These are phyloP conservation scores for Channallabes apus DNA, from an alignment of 2,797 vertebrate species.

Conservation along the genomic window DNA sequence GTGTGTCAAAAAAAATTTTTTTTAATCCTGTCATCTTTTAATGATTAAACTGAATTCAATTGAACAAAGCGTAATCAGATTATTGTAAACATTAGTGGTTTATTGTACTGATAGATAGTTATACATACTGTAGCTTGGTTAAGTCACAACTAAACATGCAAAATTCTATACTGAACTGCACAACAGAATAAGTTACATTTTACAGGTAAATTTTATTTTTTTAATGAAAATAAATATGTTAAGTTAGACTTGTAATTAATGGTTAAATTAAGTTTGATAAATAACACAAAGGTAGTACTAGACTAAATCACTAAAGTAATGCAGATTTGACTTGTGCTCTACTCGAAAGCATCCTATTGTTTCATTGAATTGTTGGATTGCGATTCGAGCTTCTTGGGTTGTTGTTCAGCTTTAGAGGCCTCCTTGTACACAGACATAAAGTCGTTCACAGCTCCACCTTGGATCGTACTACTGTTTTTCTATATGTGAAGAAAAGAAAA, in stretches of 20 bases:
- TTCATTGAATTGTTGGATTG: too few relatives aligned
- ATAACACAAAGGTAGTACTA: constrained; percentile 41
- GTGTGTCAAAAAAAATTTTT: background rate
- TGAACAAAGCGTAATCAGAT: constrained; percentile 15
- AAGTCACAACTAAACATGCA: constrained; percentile 22
- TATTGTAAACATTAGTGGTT: constrained; percentile 27
- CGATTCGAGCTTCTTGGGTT: too few relatives aligned
- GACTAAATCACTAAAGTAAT: constrained; percentile 1
- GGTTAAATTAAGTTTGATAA: constrained; percentile 50
- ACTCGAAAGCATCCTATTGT: background rate
- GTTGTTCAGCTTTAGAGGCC: constrained; percentile 4
- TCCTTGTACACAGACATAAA: constrained; percentile 22
- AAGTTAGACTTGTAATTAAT: constrained; percentile 25
- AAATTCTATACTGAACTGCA: constrained; percentile 20
- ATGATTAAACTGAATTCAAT: background rate
- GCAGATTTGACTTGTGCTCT: background rate
- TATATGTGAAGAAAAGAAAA: constrained; percentile 25
- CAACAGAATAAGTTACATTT: constrained; percentile 43
- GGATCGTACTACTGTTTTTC: constrained; percentile 32
- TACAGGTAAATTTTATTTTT: constrained; percentile 8
- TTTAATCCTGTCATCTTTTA: background rate
- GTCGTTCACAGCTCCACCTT: constrained; percentile 44
- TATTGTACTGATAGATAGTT: constrained; percentile 22
- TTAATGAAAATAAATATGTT: constrained; percentile 55
- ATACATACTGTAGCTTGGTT: background rate